Percentiles rank a stretch among this genome's conserved stretches.
Evolutionary conservation across 2,888 invertebrate genomes (phyloP).

Genomic region (Sarcophaga caerulescens): DNA sequence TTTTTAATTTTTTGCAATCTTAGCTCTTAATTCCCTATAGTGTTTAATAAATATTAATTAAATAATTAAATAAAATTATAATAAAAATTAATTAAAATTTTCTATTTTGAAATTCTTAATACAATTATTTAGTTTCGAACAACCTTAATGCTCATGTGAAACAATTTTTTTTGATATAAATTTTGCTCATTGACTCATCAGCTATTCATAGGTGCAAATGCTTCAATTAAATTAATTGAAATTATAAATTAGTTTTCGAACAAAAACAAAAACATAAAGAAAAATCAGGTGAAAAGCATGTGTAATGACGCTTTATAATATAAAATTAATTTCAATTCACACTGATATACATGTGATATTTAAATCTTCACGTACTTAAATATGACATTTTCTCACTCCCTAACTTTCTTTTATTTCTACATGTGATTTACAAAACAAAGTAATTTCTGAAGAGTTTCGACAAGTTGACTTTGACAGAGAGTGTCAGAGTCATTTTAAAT

Average conservation of each 20-base stretch:
- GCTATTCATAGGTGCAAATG: neutral
- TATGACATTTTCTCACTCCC: neutral
- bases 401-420: neutral
- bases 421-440: neutral
- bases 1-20: too few relatives aligned
- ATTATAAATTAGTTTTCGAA: conserved; percentile 12
- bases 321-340: neutral
- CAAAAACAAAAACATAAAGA: neutral
- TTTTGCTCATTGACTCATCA: neutral
- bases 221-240: conserved; percentile 21
- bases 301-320: too few relatives aligned
- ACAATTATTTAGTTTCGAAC: neutral
- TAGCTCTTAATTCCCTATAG: too few relatives aligned
- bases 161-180: too few relatives aligned
- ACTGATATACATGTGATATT: neutral
- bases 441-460: conserved; percentile 1
- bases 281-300: neutral
- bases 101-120: neutral
- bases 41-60: too few relatives aligned
- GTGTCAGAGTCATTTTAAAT: neutral
- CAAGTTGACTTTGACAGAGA: conserved; percentile 25
- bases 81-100: too few relatives aligned
- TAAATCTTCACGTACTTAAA: neutral
- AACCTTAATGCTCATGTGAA: too few relatives aligned
- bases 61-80: too few relatives aligned